These are phyloP conservation scores for Calliopsis andreniformis DNA, from an alignment of 1,140 invertebrate species.

Conservation along the genomic window DNA sequence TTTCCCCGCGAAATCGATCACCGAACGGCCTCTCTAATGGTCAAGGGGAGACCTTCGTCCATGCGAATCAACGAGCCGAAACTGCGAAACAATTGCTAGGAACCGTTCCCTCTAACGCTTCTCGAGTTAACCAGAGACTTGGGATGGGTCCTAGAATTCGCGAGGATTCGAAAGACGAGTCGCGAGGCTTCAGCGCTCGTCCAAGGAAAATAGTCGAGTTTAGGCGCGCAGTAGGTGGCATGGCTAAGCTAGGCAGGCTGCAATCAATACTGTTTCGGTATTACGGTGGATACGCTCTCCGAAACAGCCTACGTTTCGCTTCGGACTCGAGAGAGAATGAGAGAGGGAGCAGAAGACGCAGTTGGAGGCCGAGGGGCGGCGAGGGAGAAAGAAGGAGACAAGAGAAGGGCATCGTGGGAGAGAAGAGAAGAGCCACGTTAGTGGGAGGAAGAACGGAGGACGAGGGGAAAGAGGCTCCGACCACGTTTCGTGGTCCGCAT, in stretches of 20 bases:
- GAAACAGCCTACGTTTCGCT: constrained; percentile 79
- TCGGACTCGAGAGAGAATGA: constrained; percentile 52
- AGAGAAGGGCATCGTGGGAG: constrained; percentile 32
- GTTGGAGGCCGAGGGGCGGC: constrained; percentile 33
- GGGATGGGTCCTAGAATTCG: too few relatives aligned
- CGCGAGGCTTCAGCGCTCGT: constrained; percentile 1
- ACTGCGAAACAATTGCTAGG: neutral
- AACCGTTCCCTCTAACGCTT: neutral
- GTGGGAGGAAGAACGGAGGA: constrained; percentile 37
- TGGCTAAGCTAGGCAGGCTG: constrained; percentile 69
- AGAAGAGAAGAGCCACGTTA: constrained; percentile 18
- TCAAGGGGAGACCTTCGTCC: constrained; percentile 5
- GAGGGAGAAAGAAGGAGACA: constrained; percentile 41
- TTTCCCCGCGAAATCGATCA: constrained; percentile 37
- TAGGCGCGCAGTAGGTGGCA: constrained; percentile 57
- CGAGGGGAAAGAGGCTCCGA: constrained; percentile 60
- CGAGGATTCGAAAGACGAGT: too few relatives aligned
- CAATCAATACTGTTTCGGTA: constrained; percentile 82
- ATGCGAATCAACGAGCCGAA: neutral
- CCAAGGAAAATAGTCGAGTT: constrained; percentile 56
- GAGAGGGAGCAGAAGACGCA: constrained; percentile 33
- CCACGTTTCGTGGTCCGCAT: constrained; percentile 79
- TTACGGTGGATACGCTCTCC: constrained; percentile 80
- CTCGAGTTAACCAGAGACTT: neutral
- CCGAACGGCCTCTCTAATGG: neutral